Conservation (phyloP, 1,140 invertebrate species). For the Colletes latitarsis region DNA sequence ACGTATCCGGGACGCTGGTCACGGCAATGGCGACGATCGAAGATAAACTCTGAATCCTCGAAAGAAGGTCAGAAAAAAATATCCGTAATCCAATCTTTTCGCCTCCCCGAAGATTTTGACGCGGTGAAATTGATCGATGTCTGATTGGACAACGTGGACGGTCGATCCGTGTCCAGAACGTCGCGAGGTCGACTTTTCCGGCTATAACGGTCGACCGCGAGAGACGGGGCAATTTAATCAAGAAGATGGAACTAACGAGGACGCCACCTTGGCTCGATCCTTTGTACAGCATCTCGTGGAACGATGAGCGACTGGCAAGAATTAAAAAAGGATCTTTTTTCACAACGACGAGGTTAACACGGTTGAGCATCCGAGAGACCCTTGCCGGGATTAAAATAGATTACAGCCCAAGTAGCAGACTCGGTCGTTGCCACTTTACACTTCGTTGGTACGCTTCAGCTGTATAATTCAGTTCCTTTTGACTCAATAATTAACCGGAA, state of each 20-base stretch:
- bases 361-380: not conserved
- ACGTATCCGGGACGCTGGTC: slow-evolving; percentile 7
- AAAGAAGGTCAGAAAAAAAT: too few species aligned
- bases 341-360: not conserved
- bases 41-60: not conserved
- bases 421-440: not conserved
- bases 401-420: not conserved
- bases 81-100: too few species aligned
- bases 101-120: too few species aligned
- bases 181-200: not conserved
- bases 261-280: slow-evolving; percentile 19
- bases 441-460: not conserved
- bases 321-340: slow-evolving; percentile 9
- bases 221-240: slow-evolving; percentile 48
- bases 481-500: not conserved
- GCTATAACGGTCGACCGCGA: slow-evolving; percentile 30
- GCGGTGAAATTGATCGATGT: too few species aligned
- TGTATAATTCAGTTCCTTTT: not conserved
- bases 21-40: too few species aligned
- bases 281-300: slow-evolving; percentile 25
- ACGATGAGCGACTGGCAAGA: not conserved
- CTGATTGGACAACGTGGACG: not conserved
- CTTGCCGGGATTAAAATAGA: not conserved
- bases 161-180: not conserved
- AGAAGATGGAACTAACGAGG: slow-evolving; percentile 50